Conservation (phyloP, 2,113 vertebrate genomes). For the Barnardius zonarius region DNA sequence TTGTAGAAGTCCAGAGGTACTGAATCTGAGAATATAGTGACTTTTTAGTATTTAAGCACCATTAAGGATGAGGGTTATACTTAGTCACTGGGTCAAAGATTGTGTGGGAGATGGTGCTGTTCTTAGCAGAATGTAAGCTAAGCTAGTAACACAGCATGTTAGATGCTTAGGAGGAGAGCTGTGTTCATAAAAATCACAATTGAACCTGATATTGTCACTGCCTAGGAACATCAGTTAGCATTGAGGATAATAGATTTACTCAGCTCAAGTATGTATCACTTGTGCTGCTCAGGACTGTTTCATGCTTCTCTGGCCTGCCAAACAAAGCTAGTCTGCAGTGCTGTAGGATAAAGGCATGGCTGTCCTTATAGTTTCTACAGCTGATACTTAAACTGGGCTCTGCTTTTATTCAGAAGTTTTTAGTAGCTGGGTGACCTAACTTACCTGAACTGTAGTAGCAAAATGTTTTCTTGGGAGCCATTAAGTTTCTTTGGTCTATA, state of each 20-base stretch:
- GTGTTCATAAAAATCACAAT: not conserved
- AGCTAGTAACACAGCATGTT: not conserved
- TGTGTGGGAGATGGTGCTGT: not conserved
- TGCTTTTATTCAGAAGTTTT: not conserved
- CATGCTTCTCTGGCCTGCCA: not conserved
- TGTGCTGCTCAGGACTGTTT: not conserved
- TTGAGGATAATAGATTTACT: not conserved
- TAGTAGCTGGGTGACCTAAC: conserved; percentile 9
- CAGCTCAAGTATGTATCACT: not conserved
- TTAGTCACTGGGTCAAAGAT: not conserved
- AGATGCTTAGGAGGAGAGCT: not conserved
- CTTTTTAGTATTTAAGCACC: not conserved
- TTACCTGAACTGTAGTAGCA: conserved; percentile 42
- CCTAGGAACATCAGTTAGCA: not conserved
- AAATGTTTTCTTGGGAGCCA: conserved; percentile 55
- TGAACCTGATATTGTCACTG: not conserved
- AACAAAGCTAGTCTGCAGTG: not conserved
- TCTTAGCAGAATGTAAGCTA: not conserved
- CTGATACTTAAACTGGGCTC: not conserved
- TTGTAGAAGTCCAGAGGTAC: not conserved
- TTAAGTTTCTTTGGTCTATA: conserved; percentile 65
- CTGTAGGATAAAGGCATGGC: not conserved
- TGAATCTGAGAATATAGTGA: not conserved
- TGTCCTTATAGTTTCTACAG: not conserved
- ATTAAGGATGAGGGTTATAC: not conserved